Evolutionary conservation across 2,113 vertebrate genomes (phyloP).

Genomic region (Embiotoca jacksoni): DNA sequence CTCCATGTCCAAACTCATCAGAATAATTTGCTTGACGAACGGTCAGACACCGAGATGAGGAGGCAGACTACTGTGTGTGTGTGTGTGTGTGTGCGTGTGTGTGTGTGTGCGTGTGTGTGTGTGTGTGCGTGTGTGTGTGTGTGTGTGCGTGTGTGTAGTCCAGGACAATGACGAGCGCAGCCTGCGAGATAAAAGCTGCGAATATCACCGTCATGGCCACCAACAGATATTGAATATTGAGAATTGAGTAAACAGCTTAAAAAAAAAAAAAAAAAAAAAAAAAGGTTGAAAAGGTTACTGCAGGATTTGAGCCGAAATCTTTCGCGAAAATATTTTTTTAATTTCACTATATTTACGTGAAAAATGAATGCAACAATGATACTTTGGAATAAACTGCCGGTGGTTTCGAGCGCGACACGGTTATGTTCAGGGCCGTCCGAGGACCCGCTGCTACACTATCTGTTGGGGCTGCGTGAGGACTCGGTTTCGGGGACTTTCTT

Average conservation of each 20-base stretch:
- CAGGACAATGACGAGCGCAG: not conserved
- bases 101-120: constrained; percentile 1
- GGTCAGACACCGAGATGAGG: constrained; percentile 11
- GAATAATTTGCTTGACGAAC: constrained; percentile 36
- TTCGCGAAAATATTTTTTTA: too few relatives aligned
- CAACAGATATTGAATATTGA: not conserved
- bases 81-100: too few relatives aligned
- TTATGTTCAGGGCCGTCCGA: not conserved
- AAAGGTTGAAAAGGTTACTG: not conserved
- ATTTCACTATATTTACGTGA: too few relatives aligned
- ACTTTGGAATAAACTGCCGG: too few relatives aligned
- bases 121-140: too few relatives aligned
- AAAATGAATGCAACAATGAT: too few relatives aligned
- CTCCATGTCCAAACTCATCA: constrained; percentile 38
- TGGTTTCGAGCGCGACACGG: not conserved
- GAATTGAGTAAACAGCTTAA: not conserved
- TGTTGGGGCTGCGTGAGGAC: not conserved
- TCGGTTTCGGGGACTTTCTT: constrained; percentile 13
- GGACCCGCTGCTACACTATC: not conserved
- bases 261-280: too few relatives aligned
- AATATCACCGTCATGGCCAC: constrained; percentile 10
- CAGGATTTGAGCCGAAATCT: too few relatives aligned
- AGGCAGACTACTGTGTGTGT: constrained; percentile 6
- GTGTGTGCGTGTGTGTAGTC: not conserved
- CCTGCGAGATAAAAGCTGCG: constrained; percentile 25